These are phyloP conservation scores for Heliconius nattereri DNA, from an alignment of 1,140 invertebrate genomes.

Conservation along the genomic window DNA sequence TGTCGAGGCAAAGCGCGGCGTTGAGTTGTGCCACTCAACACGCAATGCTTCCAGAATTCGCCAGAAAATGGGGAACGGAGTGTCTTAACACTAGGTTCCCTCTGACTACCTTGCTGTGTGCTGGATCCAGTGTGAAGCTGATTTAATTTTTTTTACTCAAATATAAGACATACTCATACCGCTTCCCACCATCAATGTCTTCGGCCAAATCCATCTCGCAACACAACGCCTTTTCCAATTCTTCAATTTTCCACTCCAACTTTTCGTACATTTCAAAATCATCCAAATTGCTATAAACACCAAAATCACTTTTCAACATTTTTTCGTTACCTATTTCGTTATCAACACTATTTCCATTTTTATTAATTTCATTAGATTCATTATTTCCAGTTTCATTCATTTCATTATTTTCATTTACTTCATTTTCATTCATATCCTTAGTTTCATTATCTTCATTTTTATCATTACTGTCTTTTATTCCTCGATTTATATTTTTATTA, in stretches of 20 bases:
- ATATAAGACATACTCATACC: slow-evolving; percentile 45
- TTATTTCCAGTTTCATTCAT: no score
- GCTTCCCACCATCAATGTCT: slow-evolving; percentile 72
- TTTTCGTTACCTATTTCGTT: background rate
- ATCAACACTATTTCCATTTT: background rate
- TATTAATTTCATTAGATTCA: background rate
- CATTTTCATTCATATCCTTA: background rate
- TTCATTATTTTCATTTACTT: background rate
- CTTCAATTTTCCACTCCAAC: slow-evolving; percentile 69
- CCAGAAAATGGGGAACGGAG: no score
- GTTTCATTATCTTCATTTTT: background rate
- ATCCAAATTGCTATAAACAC: slow-evolving; percentile 59
- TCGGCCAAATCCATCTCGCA: slow-evolving; percentile 73
- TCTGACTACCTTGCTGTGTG: no score
- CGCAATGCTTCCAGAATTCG: no score
- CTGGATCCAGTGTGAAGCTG: no score
- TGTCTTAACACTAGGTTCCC: no score
- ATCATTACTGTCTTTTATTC: slow-evolving; percentile 17
- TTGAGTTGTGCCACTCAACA: no score
- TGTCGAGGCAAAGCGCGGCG: no score
- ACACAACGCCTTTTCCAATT: slow-evolving; percentile 65
- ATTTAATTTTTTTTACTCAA: background rate
- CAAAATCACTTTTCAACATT: slow-evolving; percentile 10
- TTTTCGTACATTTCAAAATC: slow-evolving; percentile 74
- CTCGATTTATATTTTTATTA: slow-evolving; percentile 19